Evolutionary conservation across 2,113 vertebrate genomes (phyloP), one percentile per base, ranked within the genome.

Genomic region (Pagrus major): DNA sequence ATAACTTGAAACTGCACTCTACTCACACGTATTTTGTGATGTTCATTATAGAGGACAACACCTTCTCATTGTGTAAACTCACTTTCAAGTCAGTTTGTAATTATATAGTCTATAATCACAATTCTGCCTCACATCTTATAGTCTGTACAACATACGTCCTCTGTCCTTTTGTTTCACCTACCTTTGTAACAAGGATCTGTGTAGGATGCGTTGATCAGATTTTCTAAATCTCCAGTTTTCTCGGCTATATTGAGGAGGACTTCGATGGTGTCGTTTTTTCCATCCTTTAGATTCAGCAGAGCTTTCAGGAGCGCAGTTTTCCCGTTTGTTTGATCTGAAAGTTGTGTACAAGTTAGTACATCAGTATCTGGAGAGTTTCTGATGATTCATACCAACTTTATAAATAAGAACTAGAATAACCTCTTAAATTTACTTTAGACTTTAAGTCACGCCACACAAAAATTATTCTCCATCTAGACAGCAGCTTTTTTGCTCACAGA

Each of bases 231-330:
- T 85, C 92, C 94, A 0, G 96, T 97, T 90, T 96, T 94, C 81
- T 95, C 95, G 1, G 97, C 96, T 3, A 96, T 86, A 71, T 96
- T 96, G 52, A 97, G 90, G 27, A 98, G 89, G 39, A 96, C 70
- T 4, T 95, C 92, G 20, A 97, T 93, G 1, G 96, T 96, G 67
- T 95, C 93, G 0, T 97, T 97, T 81, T 92, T 94, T 2, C 96
- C 96, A 0, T 95, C 76, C 7, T 94, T 96, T 1, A 97, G 87
- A 63, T 97, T 97, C 71, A 98, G 89, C 92, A 97, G 91, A 25
- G 96, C 97, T 85, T 98, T 98, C 84, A 97, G 76, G 9, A 97
- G 89, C 6, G 94, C 96, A 0, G 96, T 97, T 88, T 98, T 97
- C 54, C 96, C 96, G 0, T 95, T 96, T 44, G 87, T 89, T 1